A percentile compares a stretch with the other conserved stretches of the same genome.
These are phyloP conservation scores for Microtus montanus DNA, from an alignment of 2,113 vertebrate genomes.

Conservation along the genomic window DNA sequence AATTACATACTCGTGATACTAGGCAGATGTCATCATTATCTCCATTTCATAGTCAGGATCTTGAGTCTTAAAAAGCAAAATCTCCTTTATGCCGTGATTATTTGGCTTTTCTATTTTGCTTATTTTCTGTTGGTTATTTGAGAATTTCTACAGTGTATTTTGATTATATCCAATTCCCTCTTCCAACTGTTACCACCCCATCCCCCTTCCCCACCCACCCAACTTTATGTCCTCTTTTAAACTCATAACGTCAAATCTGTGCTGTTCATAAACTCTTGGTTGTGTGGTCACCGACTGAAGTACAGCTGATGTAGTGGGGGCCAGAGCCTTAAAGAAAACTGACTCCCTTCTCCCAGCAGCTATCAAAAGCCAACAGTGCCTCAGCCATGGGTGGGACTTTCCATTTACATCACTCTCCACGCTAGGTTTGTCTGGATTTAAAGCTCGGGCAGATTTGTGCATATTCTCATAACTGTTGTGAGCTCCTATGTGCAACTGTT, in stretches of 20 bases:
- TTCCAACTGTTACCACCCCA: background rate
- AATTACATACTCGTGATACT: background rate
- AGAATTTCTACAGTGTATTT: background rate
- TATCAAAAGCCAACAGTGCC: background rate
- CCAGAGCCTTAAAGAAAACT: background rate
- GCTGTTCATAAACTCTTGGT: background rate
- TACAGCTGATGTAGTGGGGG: too few relatives aligned
- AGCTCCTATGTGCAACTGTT: background rate
- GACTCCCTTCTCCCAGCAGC: background rate
- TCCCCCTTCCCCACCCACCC: accelerated
- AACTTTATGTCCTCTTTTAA: background rate
- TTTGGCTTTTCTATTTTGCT: too few relatives aligned
- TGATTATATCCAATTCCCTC: background rate
- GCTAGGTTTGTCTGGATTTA: background rate
- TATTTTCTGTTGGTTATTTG: background rate
- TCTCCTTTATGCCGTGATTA: background rate
- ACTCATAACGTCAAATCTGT: background rate
- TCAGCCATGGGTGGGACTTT: background rate
- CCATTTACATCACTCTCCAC: background rate
- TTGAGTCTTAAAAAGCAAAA: background rate
- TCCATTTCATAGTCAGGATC: background rate
- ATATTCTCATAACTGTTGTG: too few relatives aligned
- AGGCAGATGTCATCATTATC: background rate
- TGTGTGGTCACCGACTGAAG: too few relatives aligned
- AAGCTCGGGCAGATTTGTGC: background rate